Evolutionary conservation across 2,888 invertebrate genomes (phyloP), one percentile per base, ranked within the genome.

Genomic region (Parapristionchus giblindavisi): DNA sequence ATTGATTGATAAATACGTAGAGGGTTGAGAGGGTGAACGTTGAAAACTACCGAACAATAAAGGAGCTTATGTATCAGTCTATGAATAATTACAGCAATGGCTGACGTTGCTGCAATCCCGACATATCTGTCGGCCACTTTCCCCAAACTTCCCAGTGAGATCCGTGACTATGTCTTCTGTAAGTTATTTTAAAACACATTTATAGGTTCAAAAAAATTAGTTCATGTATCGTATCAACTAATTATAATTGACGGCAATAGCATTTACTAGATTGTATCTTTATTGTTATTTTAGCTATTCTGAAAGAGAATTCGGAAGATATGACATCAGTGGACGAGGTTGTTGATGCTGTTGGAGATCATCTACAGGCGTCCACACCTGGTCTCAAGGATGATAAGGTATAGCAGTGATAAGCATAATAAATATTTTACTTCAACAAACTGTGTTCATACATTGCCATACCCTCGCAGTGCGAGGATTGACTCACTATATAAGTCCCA

Each of bases 281-380:
- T 43, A 11, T 17, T 24, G 8, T 11, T 43, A 72, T 78, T 77
- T 71, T 68, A 80, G 85, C 78, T 21, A 75, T 87, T 58, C 78
- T 87, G 17, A 81, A 79, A 56, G 85, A 84, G 63, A 87, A 87
- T 56, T 76, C 80, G 17, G 85, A 84, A 34, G 85, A 87, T 60
- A 79, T 87, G 75, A 79, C 79, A 4, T 79, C 83, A 11, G 72
- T 84, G 11, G 84, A 84, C 3, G 87, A 87, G 32, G 80, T 87
- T 8, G 75, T 78, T 61, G 85, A 85, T 34, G 85, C 85, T n/a
- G 85, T 87, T 40, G 85, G 85, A 8, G 86, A 86, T 21, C 84
- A 86, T 78, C 77, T 84, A 11, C 75, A 80, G 74, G 81, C 77
- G 11, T 70, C 70, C 8, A 70, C 70, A 21, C 70, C 70, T 5